Percentiles rank a stretch among this genome's conserved stretches.
Evolutionary conservation across 2,113 vertebrate genomes (phyloP).

Genomic region (Nycticebus coucang): DNA sequence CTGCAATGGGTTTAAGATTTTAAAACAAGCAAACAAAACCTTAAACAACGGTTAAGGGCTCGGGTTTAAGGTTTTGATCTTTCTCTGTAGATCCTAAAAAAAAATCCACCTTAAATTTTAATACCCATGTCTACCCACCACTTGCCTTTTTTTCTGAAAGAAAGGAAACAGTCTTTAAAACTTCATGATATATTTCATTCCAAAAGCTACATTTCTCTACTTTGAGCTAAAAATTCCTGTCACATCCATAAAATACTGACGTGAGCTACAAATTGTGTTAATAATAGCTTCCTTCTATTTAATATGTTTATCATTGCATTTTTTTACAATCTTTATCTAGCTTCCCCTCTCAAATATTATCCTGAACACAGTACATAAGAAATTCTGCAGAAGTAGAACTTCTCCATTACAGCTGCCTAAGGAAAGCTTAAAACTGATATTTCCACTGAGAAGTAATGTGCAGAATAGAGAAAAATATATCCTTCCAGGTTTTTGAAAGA

Average conservation of each 20-base stretch:
- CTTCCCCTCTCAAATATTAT: constrained; percentile 26
- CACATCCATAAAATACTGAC: constrained; percentile 18
- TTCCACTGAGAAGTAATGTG: background rate
- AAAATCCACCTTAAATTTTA: background rate
- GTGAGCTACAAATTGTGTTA: constrained; percentile 38
- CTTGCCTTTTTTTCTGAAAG: background rate
- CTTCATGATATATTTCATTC: constrained; percentile 17
- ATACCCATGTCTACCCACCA: background rate
- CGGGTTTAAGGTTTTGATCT: background rate
- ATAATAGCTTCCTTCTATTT: constrained; percentile 5
- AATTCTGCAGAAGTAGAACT: background rate
- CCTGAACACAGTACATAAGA: background rate
- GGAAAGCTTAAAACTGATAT: constrained; percentile 21
- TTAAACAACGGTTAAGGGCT: background rate
- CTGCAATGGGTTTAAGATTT: background rate
- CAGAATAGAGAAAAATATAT: too few relatives aligned
- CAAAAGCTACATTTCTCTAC: background rate
- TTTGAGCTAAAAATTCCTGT: constrained; percentile 6
- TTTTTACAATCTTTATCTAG: background rate
- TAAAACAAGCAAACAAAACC: constrained; percentile 20
- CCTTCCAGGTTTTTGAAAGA: background rate
- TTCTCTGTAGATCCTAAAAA: background rate
- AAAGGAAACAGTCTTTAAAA: constrained; percentile 51
- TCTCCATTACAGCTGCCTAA: background rate
- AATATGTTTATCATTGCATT: background rate